These are phyloP conservation scores for Trachelus stipa DNA, from an alignment of 2,888 invertebrate species.

Conservation along the genomic window DNA sequence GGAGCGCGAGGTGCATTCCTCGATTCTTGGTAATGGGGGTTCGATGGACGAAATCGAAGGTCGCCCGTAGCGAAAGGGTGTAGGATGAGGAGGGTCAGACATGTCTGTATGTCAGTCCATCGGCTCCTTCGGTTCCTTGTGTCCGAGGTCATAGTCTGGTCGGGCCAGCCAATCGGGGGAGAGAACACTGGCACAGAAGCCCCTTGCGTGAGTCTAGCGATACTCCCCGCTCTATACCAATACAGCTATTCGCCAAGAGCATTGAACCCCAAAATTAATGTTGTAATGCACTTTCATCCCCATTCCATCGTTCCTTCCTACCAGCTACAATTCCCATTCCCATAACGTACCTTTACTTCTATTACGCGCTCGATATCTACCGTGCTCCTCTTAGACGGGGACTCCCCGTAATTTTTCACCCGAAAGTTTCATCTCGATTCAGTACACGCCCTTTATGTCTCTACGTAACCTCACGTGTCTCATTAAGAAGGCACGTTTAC, in stretches of 20 bases:
- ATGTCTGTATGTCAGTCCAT: neutral
- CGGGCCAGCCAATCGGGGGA: neutral
- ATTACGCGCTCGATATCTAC: conserved; percentile 17
- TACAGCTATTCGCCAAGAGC: conserved; percentile 37
- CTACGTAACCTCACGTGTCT: neutral
- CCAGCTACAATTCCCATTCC: conserved; percentile 20
- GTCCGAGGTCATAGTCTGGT: neutral
- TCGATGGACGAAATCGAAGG: neutral
- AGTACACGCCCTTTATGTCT: neutral
- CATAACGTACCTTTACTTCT: conserved; percentile 23
- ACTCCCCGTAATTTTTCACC: neutral
- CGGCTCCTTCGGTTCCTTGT: neutral
- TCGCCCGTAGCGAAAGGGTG: neutral
- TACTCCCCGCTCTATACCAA: conserved; percentile 27
- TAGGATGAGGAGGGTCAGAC: neutral
- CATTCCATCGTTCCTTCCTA: conserved; percentile 7
- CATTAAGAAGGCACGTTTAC: neutral
- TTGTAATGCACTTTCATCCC: conserved; percentile 41
- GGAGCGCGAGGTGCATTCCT: neutral
- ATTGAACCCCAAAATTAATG: conserved; percentile 54
- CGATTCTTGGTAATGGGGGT: neutral
- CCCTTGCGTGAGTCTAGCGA: conserved; percentile 43
- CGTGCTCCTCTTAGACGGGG: conserved; percentile 6
- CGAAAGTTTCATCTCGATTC: neutral
- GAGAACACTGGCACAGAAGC: conserved; percentile 19